Conservation (phyloP, 2,113 vertebrate genomes). For the Tapirus terrestris region DNA sequence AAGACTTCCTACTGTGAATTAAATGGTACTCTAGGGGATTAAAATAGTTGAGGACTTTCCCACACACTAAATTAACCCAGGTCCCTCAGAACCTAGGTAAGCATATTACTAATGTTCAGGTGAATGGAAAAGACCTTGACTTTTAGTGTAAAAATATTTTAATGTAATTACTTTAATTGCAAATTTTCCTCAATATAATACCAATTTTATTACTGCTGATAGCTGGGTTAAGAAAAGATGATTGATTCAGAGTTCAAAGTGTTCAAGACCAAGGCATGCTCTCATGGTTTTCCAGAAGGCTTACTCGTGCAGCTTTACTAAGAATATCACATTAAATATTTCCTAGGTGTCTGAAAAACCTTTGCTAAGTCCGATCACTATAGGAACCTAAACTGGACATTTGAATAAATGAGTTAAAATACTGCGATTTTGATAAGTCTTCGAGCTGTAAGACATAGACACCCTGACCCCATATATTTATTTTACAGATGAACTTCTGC, state of each 20-base stretch:
- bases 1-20: conserved; percentile 36
- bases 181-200: neutral
- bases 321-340: neutral
- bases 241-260: neutral
- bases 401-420: neutral
- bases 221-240: neutral
- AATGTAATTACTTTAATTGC: neutral
- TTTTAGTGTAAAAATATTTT: conserved; percentile 30
- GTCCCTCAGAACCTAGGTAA: neutral
- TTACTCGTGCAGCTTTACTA: neutral
- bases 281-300: neutral
- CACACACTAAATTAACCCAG: neutral
- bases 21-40: neutral
- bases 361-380: neutral
- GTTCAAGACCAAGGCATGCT: neutral
- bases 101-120: neutral
- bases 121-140: neutral
- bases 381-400: neutral
- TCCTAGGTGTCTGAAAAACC: neutral
- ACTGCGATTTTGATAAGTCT: neutral
- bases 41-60: neutral
- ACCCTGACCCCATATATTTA: neutral
- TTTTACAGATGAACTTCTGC: neutral
- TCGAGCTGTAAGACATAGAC: neutral
- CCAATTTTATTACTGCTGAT: neutral